Conservation (phyloP, 1,140 invertebrate species). For the Procambarus virginalis region DNA sequence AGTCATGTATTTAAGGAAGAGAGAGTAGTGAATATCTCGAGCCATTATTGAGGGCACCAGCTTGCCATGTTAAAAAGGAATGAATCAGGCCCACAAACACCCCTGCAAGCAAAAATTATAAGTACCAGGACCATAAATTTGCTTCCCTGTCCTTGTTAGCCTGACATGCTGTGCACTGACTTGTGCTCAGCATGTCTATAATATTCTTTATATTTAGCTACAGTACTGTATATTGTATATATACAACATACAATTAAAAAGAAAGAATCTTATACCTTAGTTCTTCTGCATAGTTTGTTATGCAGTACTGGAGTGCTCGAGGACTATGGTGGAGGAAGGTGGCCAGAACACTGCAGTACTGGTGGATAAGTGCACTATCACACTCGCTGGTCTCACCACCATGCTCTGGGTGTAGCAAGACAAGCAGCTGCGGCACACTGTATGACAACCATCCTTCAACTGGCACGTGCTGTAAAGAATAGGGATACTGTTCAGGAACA, state of each 20-base stretch:
- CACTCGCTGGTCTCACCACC: constrained; percentile 1
- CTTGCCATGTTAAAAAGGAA: no score
- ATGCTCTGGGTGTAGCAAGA: constrained; percentile 34
- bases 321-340: constrained; percentile 50
- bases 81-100: no score
- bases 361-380: constrained; percentile 29
- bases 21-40: no score
- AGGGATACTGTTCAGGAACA: neutral
- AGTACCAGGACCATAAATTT: no score
- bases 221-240: neutral
- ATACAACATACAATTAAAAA: neutral
- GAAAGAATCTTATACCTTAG: constrained; percentile 12
- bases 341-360: constrained; percentile 55
- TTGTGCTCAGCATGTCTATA: neutral
- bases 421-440: constrained; percentile 45
- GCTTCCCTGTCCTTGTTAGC: no score
- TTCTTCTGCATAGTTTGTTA: constrained; percentile 49
- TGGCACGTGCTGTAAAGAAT: constrained; percentile 24
- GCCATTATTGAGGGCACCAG: no score
- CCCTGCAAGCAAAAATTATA: no score
- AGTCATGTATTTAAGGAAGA: no score
- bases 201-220: neutral
- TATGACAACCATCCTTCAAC: constrained; percentile 50
- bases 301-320: constrained; percentile 44
- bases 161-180: no score